Conservation (phyloP, 2,888 invertebrate species). For the Noctua comes region DNA sequence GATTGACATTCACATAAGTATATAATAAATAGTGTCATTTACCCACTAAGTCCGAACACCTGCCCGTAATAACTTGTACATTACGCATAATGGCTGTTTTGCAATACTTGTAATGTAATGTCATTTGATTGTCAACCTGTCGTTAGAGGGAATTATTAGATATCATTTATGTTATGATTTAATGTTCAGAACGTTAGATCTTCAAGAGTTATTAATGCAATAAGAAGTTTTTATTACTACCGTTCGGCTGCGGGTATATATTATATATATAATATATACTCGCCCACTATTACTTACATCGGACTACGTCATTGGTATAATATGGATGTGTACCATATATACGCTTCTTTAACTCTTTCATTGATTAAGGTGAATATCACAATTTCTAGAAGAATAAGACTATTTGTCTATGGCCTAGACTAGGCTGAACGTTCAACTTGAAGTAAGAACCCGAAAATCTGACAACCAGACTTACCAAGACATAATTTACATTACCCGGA, state of each 20-base stretch:
- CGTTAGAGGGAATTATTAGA: slow-evolving; percentile 26
- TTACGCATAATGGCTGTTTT: slow-evolving; percentile 54
- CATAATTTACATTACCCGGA: neutral
- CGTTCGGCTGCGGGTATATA: neutral
- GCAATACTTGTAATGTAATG: slow-evolving; percentile 40
- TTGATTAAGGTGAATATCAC: neutral
- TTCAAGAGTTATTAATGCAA: slow-evolving; percentile 4
- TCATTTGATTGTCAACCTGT: slow-evolving; percentile 41
- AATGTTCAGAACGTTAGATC: slow-evolving; percentile 13
- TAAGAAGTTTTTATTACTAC: neutral
- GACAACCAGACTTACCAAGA: neutral
- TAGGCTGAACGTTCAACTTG: neutral
- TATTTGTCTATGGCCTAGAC: neutral
- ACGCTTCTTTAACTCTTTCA: neutral
- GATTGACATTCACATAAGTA: slow-evolving; percentile 40
- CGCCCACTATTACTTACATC: neutral
- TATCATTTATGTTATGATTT: slow-evolving; percentile 1
- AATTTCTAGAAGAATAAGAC: neutral
- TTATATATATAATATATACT: no score
- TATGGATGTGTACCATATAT: neutral
- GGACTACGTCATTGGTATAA: neutral
- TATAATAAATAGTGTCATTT: slow-evolving; percentile 51
- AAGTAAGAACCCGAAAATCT: neutral
- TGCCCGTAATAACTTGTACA: slow-evolving; percentile 42
- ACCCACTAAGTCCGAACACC: neutral